A percentile compares a stretch with the other conserved stretches of the same genome.
These are phyloP conservation scores for Montipora cactus DNA, from an alignment of 64 coral and sea anemone species.

Conservation along the genomic window DNA sequence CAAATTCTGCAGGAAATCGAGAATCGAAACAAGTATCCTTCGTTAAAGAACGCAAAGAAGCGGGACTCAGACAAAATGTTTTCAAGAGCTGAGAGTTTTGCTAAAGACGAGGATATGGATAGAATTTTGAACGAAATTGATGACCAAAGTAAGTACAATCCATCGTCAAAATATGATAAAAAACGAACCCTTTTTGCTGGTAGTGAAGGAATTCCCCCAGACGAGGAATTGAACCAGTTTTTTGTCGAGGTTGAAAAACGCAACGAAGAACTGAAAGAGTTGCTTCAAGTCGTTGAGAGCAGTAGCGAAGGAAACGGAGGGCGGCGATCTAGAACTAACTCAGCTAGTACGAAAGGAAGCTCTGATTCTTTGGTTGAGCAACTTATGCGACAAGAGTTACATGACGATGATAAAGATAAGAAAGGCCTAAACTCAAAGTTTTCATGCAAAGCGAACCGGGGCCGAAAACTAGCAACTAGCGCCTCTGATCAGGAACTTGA, in stretches of 20 bases:
- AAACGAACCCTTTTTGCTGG: background rate
- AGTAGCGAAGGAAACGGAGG: background rate
- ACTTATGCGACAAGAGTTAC: constrained; percentile 20
- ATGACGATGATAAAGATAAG: background rate
- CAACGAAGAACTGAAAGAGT: constrained; percentile 27
- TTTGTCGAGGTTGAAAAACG: constrained; percentile 44
- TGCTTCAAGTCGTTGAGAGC: constrained; percentile 9
- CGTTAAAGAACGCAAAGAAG: constrained; percentile 6
- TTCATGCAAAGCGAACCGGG: background rate
- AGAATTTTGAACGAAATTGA: constrained; percentile 30
- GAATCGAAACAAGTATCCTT: background rate
- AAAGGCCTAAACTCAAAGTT: background rate
- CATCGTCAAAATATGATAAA: constrained; percentile 11
- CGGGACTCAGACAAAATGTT: background rate
- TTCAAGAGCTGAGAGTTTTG: constrained; percentile 8
- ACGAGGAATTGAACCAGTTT: constrained; percentile 24
- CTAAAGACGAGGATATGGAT: constrained; percentile 25
- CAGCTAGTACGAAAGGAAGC: background rate
- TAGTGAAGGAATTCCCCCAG: background rate
- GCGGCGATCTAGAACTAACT: background rate
- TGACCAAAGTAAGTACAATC: background rate
- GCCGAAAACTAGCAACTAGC: background rate
- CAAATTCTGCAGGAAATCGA: constrained; percentile 35
- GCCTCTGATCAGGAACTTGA: constrained; percentile 24
- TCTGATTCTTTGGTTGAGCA: constrained; percentile 15